phyloP scores from a whole-genome alignment of 2,797 vertebrate genomes.

The Myripristis murdjan region DNA sequence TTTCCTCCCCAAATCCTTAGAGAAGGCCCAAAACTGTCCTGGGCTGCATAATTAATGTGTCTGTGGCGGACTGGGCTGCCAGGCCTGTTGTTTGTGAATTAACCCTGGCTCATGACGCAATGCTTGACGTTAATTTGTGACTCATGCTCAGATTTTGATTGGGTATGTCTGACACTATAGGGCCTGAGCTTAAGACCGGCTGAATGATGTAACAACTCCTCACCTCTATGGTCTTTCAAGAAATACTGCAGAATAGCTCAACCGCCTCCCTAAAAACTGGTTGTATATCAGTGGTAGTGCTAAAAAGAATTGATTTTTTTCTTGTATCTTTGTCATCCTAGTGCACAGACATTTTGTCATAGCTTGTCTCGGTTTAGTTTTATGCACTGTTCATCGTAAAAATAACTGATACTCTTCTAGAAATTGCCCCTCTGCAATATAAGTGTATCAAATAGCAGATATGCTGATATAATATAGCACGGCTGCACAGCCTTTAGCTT shows the following conservation, averaged over 20 bases:
- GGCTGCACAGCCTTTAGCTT: not conserved
- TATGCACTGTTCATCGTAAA: constrained; percentile 11
- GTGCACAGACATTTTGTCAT: not conserved
- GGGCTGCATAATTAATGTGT: not conserved
- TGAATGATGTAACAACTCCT: constrained; percentile 24
- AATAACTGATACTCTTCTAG: constrained; percentile 32
- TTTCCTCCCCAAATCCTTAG: constrained; percentile 10
- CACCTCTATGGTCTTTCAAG: constrained; percentile 24
- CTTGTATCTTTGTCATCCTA: not conserved
- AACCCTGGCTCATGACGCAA: constrained; percentile 36
- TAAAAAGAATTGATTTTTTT: not conserved
- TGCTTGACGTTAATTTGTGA: constrained; percentile 45
- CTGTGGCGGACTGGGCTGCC: constrained; percentile 14
- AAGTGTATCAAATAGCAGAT: constrained; percentile 25
- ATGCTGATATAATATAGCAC: constrained; percentile 7
- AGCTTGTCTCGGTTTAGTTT: constrained; percentile 5
- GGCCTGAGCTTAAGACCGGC: constrained; percentile 34
- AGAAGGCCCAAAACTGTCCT: not conserved
- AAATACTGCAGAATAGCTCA: constrained; percentile 38
- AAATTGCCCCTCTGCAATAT: constrained; percentile 19
- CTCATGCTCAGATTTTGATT: constrained; percentile 62
- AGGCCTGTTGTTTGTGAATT: constrained; percentile 22
- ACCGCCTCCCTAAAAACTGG: not conserved
- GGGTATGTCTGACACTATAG: constrained; percentile 31
- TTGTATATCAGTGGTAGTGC: not conserved